A percentile compares a stretch with the other conserved stretches of the same genome.
Evolutionary conservation across 1,140 invertebrate genomes (phyloP).

Genomic region (Hesperophylax magnus): DNA sequence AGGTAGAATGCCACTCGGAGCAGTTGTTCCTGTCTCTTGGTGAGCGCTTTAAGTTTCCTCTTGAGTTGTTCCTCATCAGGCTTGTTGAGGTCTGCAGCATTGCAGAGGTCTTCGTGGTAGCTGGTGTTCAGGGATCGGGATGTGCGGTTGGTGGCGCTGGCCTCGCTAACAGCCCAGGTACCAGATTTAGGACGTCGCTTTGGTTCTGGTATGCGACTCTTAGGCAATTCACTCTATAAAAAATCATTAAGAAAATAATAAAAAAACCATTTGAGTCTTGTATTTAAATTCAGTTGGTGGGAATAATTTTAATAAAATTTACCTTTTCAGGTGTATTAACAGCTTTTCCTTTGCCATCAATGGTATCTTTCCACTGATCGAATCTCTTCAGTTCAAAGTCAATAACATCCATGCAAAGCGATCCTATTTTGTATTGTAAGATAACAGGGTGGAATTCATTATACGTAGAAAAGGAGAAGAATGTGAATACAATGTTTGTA

Average conservation of each 20-base stretch:
- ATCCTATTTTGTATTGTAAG: slow-evolving; percentile 84
- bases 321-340: slow-evolving; percentile 66
- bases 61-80: slow-evolving; percentile 88
- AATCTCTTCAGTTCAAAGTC: slow-evolving; percentile 94
- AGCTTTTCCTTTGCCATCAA: slow-evolving; percentile 77
- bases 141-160: slow-evolving; percentile 68
- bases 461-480: slow-evolving; percentile 98
- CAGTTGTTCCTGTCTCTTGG: slow-evolving; percentile 94
- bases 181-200: slow-evolving; percentile 78
- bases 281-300: too few relatives aligned
- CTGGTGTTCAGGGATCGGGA: slow-evolving; percentile 73
- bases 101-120: slow-evolving; percentile 76
- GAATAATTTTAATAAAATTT: background rate
- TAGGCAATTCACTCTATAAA: slow-evolving; percentile 69
- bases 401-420: slow-evolving; percentile 95
- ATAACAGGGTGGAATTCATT: slow-evolving; percentile 95
- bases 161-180: slow-evolving; percentile 73
- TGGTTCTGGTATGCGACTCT: slow-evolving; percentile 78
- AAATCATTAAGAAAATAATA: background rate
- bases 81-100: slow-evolving; percentile 69
- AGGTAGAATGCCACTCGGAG: slow-evolving; percentile 91
- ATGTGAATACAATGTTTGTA: slow-evolving; percentile 97
- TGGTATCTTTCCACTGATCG: slow-evolving; percentile 93
- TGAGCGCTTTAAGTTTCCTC: slow-evolving; percentile 83
- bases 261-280: too few relatives aligned